Conservation (phyloP, 2,888 invertebrate genomes). For the Rhorus exstirpatorius region DNA sequence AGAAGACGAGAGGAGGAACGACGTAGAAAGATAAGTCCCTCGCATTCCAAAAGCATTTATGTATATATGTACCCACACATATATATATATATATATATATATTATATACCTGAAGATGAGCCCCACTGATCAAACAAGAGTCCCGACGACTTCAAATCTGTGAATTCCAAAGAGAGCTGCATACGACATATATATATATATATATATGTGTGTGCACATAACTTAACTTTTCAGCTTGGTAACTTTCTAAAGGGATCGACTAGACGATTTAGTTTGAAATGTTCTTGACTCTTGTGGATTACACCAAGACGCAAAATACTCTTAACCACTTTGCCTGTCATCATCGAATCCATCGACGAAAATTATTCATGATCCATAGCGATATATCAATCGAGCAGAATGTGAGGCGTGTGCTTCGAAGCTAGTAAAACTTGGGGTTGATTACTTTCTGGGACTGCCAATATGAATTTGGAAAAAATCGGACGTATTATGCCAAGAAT, state of each 20-base stretch:
- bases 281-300: conserved; percentile 9
- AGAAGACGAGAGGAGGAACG: conserved; percentile 15
- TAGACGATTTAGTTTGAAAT: conserved; percentile 11
- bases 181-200: neutral
- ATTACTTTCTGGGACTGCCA: no score
- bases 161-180: conserved; percentile 40
- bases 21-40: conserved; percentile 39
- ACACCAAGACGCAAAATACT: neutral
- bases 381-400: no score
- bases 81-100: no score
- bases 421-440: no score
- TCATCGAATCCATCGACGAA: no score
- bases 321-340: no score
- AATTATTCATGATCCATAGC: no score
- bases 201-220: neutral
- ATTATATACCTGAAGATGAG: conserved; percentile 53
- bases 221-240: conserved; percentile 9
- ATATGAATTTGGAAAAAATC: no score
- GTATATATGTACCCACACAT: conserved; percentile 1
- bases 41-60: conserved; percentile 50
- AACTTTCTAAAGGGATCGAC: conserved; percentile 21
- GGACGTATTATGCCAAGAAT: no score
- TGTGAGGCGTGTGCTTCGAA: no score
- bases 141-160: conserved; percentile 47
- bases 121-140: conserved; percentile 54